Evolutionary conservation across 2,797 vertebrate genomes (phyloP), one percentile per base, ranked within the genome.

Genomic region (Notoglanidium macrostoma): DNA sequence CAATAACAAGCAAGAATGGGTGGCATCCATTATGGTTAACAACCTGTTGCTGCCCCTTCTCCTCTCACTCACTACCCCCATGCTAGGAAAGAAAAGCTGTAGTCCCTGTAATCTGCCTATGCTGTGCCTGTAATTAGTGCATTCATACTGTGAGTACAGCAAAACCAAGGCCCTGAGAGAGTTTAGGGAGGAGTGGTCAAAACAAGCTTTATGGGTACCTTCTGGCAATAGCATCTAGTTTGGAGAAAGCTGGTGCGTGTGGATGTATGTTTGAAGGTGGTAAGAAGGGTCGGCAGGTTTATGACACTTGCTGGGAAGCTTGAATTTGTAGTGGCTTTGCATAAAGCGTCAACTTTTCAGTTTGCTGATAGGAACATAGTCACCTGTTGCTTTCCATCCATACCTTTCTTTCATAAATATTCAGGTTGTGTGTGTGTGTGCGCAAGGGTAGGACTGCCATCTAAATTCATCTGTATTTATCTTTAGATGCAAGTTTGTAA

Each of bases 41-140:
- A 89, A 94, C 93, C 93, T 94, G 93, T 94, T 90, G 79, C 70
- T 49, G 46, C 85, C 74, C 74, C 63, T 65, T 61, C 59, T 72
- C 84, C 82, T 86, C 86, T 70, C 91, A 91, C 89, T 91, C 80
- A 57, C 59, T 74, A 67, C 49, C 79, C 88, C 92, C 90, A 89
- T 92, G 21, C 72, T 82, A 83, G 82, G 79, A 83, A 83, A 73
- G 88, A 72, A 63, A 84, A 55, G 81, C 80, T 93, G 57, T 90
- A 88, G 91, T 92, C 94, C 93, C 94, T 95, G 92, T 95, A 95
- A 95, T 96, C 93, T 94, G 84, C 91, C 93, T 91, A 90, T 63
- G 91, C 92, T 92, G 21, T 92, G 93, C 92, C 94, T 95, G 94
- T 96, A 95, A 95, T 96, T 96, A 95, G 93, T 85, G 90, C 87